Evolutionary conservation across 2,113 vertebrate genomes (phyloP).

Genomic region (Melanostigma gelatinosum): DNA sequence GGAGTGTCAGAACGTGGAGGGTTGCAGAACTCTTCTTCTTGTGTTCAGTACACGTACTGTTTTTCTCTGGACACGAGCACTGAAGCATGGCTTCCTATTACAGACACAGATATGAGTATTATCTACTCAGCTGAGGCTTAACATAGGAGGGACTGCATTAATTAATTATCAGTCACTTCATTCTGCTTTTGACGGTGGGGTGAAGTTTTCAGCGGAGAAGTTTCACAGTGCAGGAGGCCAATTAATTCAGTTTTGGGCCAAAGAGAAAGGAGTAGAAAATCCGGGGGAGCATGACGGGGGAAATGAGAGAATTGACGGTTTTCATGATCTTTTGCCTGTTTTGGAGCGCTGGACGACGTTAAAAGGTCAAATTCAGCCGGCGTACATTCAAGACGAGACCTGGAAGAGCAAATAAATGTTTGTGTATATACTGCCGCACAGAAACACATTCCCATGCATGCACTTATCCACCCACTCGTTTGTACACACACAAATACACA

Average conservation of each 20-base stretch:
- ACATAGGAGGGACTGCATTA: slow-evolving; percentile 20
- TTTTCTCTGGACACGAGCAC: slow-evolving; percentile 39
- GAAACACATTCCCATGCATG: slow-evolving; percentile 64
- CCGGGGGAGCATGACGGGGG: slow-evolving; percentile 9
- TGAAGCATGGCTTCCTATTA: slow-evolving; percentile 16
- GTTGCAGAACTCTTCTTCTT: slow-evolving; percentile 20
- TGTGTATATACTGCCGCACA: slow-evolving; percentile 53
- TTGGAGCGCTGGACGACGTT: slow-evolving; percentile 39
- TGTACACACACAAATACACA: slow-evolving; percentile 54
- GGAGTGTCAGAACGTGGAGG: background rate
- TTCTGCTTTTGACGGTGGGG: slow-evolving; percentile 33
- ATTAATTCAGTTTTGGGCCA: slow-evolving; percentile 39
- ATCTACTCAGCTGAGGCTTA: slow-evolving; percentile 19
- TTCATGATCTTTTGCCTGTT: slow-evolving; percentile 50
- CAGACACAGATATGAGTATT: slow-evolving; percentile 40
- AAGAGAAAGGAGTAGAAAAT: slow-evolving; percentile 19
- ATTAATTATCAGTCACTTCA: slow-evolving; percentile 55
- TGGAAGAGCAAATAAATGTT: slow-evolving; percentile 50
- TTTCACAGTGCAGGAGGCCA: slow-evolving; percentile 48
- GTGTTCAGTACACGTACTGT: slow-evolving; percentile 29
- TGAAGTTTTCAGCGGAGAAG: slow-evolving; percentile 31
- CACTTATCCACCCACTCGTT: slow-evolving; percentile 60
- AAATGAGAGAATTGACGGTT: slow-evolving; percentile 47
- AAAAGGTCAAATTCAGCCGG: slow-evolving; percentile 68
- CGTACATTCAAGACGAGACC: slow-evolving; percentile 44